Conservation (phyloP, 2,888 invertebrate species). For the Xanthia icteritia region DNA sequence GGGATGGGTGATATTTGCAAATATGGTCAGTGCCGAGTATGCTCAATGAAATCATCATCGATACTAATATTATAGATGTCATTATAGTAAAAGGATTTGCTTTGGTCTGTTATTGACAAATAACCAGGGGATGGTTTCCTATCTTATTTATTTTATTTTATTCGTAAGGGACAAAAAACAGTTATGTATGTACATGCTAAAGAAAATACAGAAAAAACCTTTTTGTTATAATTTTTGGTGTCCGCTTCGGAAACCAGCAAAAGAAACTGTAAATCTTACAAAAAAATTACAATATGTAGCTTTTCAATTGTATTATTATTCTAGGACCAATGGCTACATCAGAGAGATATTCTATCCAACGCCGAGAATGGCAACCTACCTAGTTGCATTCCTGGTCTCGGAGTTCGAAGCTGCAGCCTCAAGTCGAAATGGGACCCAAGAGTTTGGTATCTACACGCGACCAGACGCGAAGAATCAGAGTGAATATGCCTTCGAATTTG, state of each 20-base stretch:
- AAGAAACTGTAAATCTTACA: not conserved
- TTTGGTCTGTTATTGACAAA: not conserved
- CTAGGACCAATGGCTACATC: conserved; percentile 91
- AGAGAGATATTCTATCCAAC: conserved; percentile 91
- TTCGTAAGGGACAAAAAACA: not conserved
- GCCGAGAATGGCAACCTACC: conserved; percentile 94
- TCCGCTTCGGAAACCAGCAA: not conserved
- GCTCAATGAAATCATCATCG: not conserved
- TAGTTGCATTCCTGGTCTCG: conserved; percentile 95
- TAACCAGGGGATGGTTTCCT: not conserved
- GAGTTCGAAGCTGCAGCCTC: conserved; percentile 90
- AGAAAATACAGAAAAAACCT: too few species aligned
- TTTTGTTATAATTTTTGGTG: too few species aligned
- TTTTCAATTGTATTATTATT: conserved; percentile 48
- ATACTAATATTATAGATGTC: too few species aligned
- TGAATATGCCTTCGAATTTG: conserved; percentile 92
- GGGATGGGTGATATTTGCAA: not conserved
- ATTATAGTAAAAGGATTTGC: not conserved
- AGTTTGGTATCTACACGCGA: conserved; percentile 92
- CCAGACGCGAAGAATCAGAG: conserved; percentile 92
- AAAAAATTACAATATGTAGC: too few species aligned
- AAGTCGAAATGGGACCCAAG: conserved; percentile 71
- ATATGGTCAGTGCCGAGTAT: not conserved
- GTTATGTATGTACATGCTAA: not conserved
- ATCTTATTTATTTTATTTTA: not conserved